Evolutionary conservation across 2,113 vertebrate genomes (phyloP).

Genomic region (Laticauda colubrina): DNA sequence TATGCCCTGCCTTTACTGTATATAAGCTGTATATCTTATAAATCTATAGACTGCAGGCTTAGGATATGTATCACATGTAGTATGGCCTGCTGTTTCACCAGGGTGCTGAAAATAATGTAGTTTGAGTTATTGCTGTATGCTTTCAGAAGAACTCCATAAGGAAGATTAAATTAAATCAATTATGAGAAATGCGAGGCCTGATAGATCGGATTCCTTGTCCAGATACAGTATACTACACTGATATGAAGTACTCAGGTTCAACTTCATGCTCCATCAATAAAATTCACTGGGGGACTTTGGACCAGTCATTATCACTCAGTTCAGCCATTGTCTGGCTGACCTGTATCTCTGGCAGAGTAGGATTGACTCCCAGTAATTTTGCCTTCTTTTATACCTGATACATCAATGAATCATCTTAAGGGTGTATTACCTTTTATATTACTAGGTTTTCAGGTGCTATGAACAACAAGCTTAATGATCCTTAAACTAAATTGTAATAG

Average conservation of each 20-base stretch:
- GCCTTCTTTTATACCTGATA: neutral
- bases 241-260: neutral
- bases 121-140: neutral
- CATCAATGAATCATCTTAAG: neutral
- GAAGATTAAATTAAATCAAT: neutral
- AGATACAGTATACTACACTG: neutral
- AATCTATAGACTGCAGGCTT: neutral
- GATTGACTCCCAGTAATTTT: neutral
- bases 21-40: neutral
- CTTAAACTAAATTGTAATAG: neutral
- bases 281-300: neutral
- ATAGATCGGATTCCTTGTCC: neutral
- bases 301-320: neutral
- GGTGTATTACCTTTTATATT: neutral
- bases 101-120: neutral
- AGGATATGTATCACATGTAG: neutral
- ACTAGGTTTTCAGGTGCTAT: neutral
- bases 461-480: neutral
- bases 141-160: neutral
- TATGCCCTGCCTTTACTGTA: neutral
- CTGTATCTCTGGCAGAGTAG: neutral
- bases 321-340: neutral
- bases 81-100: neutral
- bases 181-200: neutral
- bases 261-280: neutral